Conservation (phyloP, 1,140 invertebrate genomes). For the Pantala flavescens region DNA sequence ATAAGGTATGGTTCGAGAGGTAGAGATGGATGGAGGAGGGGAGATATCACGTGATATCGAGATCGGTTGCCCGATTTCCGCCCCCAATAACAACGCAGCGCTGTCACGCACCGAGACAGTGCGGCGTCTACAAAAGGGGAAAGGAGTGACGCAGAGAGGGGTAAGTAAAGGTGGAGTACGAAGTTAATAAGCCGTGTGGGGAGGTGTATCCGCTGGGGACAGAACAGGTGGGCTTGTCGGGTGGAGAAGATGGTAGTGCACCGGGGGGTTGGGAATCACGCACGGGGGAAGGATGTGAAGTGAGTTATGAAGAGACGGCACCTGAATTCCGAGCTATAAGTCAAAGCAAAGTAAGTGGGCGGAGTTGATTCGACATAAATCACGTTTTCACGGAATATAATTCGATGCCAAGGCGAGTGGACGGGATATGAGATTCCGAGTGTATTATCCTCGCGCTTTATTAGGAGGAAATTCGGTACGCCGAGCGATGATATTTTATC, state of each 20-base stretch:
- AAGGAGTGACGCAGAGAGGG: too few species aligned
- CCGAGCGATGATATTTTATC: too few species aligned
- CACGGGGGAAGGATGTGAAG: neutral
- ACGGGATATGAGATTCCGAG: neutral
- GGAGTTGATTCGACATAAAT: neutral
- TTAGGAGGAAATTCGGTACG: neutral
- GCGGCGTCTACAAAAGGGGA: neutral
- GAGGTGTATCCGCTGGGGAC: too few species aligned
- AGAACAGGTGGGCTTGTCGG: neutral
- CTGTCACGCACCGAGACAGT: conserved; percentile 2
- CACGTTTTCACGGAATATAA: neutral
- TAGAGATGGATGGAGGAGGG: neutral
- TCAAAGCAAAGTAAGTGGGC: neutral
- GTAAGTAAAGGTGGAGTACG: too few species aligned
- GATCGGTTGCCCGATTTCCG: neutral
- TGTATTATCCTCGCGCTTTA: neutral
- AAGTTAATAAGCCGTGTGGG: too few species aligned
- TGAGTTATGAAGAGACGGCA: conserved; percentile 4
- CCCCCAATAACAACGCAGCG: conserved; percentile 2
- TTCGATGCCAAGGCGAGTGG: neutral
- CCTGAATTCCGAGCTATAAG: neutral
- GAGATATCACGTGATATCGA: conserved; percentile 1
- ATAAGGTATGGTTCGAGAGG: neutral
- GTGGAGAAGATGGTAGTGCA: neutral
- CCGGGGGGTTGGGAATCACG: neutral